Base-by-base conservation (phyloP, 1,140 invertebrate genomes). In the Zaprionus vittiger region DNA sequence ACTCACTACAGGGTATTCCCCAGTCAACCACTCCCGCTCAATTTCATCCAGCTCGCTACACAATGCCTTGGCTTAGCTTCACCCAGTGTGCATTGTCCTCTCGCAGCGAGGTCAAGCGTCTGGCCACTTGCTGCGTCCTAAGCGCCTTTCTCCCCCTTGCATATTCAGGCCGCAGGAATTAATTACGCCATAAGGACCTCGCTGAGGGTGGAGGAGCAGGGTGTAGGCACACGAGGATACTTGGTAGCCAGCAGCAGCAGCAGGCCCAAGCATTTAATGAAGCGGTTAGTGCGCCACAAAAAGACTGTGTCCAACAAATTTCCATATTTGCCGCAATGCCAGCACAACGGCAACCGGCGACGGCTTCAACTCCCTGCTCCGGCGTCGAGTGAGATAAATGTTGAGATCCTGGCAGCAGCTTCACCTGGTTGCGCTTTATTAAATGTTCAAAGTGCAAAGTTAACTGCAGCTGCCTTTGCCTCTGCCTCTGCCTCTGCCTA, bases 301-400 rank as follows among this genome's bases (percentile, higher is more conserved):
- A 38, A 73, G 41, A 64, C 15, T 31, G 17, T 55, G 24, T 52
- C 44, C 44, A n/a, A 52, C 26, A 69, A 44, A 61, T 49, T 31
- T 67, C 61, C 34, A 73, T 72, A 75, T 67, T 66, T 57, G 34
- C 52, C 65, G 31, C 24, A 57, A 59, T 17, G 41, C n/a, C 41
- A 41, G 38, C 15, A n/a, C 38, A 47, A 47, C 41, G 41, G 41
- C 41, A 60, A 17, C 71, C 65, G 34, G 61, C 63, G 57, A 54
- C 65, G 4, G 47, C 47, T 52, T 9, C 47, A 12, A 11, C n/a
- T 20, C 41, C 7, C 41, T 47, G 2, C 7, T 47, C 41, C 41
- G 72, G 49, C 73, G 81, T 74, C 81, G 66, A 87, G 83, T 79
- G 83, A 87, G 81, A 87, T 84, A 87, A 87, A 87, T 87, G 84